Percentiles rank a stretch among this genome's conserved stretches.
Conservation (phyloP, 2,888 invertebrate genomes). For the Gerris lacustris region DNA sequence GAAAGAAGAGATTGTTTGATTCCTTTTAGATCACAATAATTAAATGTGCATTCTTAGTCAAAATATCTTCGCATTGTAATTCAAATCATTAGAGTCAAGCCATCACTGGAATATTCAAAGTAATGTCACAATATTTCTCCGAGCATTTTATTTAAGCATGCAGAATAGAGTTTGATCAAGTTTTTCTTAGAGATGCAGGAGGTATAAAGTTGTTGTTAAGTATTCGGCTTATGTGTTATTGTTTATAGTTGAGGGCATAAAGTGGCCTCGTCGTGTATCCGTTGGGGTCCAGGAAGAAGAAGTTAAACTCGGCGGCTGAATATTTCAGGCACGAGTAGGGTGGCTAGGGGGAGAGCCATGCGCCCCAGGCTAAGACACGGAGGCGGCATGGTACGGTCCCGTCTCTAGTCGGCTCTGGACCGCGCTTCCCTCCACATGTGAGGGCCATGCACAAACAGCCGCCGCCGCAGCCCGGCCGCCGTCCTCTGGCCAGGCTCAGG, state of each 20-base stretch:
- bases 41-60: too few species aligned
- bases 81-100: too few species aligned
- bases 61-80: too few species aligned
- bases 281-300: not conserved
- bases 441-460: slow-evolving; percentile 1
- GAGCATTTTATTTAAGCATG: too few species aligned
- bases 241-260: not conserved
- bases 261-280: not conserved
- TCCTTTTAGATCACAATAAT: too few species aligned
- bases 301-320: not conserved
- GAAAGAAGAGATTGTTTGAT: too few species aligned
- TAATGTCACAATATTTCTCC: too few species aligned
- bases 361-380: not conserved
- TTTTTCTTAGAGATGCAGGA: too few species aligned
- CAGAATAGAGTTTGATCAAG: too few species aligned
- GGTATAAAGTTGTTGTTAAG: not conserved
- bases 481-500: slow-evolving; percentile 5
- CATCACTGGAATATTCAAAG: too few species aligned
- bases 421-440: slow-evolving; percentile 3
- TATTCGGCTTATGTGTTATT: not conserved
- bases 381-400: not conserved
- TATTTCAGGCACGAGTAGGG: not conserved
- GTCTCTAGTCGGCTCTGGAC: slow-evolving; percentile 2
- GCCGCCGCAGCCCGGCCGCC: slow-evolving; percentile 5
- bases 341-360: not conserved